Percentiles rank a stretch among this genome's conserved stretches.
These are phyloP conservation scores for Desmodus rotundus DNA, from an alignment of 2,113 vertebrate genomes.

Conservation along the genomic window DNA sequence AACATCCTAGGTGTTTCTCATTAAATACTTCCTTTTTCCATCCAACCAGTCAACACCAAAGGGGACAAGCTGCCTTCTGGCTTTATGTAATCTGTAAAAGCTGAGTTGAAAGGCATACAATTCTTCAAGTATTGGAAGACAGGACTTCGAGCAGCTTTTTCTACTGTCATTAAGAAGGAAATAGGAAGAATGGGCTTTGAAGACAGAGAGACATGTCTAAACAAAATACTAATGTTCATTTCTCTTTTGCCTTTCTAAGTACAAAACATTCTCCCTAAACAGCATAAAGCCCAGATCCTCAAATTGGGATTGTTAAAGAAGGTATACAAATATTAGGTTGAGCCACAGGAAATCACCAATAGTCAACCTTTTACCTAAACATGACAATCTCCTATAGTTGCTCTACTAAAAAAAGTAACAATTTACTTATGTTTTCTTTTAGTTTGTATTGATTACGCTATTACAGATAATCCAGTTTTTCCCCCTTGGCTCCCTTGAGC, in stretches of 20 bases:
- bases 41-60: background rate
- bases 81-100: background rate
- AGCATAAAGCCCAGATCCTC: background rate
- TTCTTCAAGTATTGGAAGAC: background rate
- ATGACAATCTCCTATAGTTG: background rate
- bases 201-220: background rate
- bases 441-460: too few species aligned
- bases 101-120: background rate
- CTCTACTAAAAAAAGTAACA: background rate
- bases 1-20: background rate
- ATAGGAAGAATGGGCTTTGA: background rate
- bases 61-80: background rate
- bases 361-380: background rate
- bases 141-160: background rate
- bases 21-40: background rate
- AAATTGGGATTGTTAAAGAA: constrained; percentile 1
- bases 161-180: background rate
- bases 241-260: constrained; percentile 14
- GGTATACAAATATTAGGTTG: background rate
- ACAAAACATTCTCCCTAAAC: background rate
- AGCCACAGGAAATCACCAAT: background rate
- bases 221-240: background rate
- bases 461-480: too few species aligned
- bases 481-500: too few species aligned
- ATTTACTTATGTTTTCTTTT: too few species aligned